Conservation (phyloP, 2,113 vertebrate genomes). For the Puntigrus tetrazona region DNA sequence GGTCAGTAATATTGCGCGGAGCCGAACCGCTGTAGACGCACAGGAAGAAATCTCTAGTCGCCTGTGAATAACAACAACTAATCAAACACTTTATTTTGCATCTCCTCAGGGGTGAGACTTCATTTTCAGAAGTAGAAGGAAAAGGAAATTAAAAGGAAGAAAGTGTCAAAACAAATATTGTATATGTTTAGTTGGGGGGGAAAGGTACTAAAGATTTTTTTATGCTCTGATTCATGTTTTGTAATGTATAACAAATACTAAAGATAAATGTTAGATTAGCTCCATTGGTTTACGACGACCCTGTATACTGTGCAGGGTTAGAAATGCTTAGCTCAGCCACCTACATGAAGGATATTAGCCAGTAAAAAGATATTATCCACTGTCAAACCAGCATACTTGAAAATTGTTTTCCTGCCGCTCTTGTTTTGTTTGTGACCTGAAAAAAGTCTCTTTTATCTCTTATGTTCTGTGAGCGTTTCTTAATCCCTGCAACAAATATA, state of each 20-base stretch:
- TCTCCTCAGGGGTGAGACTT: constrained; percentile 39
- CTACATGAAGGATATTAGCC: not conserved
- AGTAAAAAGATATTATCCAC: constrained; percentile 22
- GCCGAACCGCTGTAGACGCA: not conserved
- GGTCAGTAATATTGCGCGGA: not conserved
- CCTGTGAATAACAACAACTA: constrained; percentile 38
- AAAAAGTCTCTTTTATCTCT: constrained; percentile 10
- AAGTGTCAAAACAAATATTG: constrained; percentile 16
- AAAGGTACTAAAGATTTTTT: not conserved
- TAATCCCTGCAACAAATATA: constrained; percentile 2
- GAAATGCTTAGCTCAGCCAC: not conserved
- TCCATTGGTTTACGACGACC: not conserved
- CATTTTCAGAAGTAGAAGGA: constrained; percentile 2
- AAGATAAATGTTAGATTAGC: not conserved
- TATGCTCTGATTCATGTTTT: not conserved
- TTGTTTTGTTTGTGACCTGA: constrained; percentile 26
- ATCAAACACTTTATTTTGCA: constrained; percentile 41
- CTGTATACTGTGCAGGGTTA: not conserved
- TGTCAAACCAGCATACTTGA: constrained; percentile 4
- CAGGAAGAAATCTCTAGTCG: constrained; percentile 6
- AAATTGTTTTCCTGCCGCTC: not conserved
- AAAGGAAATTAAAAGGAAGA: not conserved
- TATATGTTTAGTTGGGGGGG: not conserved
- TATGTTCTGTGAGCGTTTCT: not conserved
- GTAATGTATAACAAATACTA: not conserved